A percentile compares a stretch with the other conserved stretches of the same genome.
Evolutionary conservation across 2,797 vertebrate species (phyloP).

Genomic region (Hafferia zeledoni): DNA sequence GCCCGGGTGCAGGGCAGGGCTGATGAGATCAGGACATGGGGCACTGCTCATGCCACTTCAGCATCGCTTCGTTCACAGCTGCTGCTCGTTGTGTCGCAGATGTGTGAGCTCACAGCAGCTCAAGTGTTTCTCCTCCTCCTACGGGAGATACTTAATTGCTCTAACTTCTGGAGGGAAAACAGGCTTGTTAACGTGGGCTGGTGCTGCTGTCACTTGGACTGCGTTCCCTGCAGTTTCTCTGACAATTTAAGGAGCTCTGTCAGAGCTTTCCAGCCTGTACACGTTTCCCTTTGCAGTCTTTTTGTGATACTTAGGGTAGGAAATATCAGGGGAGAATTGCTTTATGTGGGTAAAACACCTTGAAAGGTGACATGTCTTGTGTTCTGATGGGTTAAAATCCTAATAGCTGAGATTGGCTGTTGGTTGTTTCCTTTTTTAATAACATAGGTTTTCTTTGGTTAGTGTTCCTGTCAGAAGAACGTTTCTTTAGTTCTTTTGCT

Average conservation of each 20-base stretch:
- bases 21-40: fast-evolving
- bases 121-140: fast-evolving
- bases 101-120: not conserved
- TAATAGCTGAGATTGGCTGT: not conserved
- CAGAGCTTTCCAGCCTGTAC: not conserved
- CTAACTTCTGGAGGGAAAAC: not conserved
- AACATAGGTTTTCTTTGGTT: not conserved
- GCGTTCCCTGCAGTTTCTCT: not conserved
- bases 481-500: not conserved
- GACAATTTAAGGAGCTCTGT: not conserved
- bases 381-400: not conserved
- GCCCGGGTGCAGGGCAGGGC: not conserved
- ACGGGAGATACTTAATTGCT: not conserved
- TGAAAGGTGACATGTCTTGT: not conserved
- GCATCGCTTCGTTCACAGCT: fast-evolving
- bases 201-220: not conserved
- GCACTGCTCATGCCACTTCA: fast-evolving
- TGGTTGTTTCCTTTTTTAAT: not conserved
- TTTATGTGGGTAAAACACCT: not conserved
- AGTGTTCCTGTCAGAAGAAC: not conserved
- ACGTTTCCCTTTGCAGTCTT: not conserved
- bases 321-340: not conserved
- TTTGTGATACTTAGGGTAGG: not conserved
- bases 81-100: not conserved
- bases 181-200: not conserved